phyloP scores from a whole-genome alignment of 2,113 vertebrate species.

The Phaethon lepturus region DNA sequence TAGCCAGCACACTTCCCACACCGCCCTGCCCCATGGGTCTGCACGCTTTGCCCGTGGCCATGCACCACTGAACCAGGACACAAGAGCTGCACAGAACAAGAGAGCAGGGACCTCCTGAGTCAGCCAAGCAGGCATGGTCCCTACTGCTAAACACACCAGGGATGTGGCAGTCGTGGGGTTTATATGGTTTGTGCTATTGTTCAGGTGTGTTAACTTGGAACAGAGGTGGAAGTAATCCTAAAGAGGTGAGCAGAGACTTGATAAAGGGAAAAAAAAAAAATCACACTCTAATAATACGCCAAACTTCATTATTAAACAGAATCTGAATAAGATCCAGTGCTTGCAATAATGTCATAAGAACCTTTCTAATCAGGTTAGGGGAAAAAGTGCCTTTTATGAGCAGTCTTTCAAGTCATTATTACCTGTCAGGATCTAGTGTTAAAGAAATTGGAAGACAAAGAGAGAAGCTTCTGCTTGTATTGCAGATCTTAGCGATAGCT shows the following conservation, averaged over 20 bases:
- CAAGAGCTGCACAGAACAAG: fast-evolving
- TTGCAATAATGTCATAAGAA: neutral
- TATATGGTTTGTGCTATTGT: neutral
- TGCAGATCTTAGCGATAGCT: neutral
- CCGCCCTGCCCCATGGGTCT: neutral
- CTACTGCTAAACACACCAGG: neutral
- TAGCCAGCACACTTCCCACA: neutral
- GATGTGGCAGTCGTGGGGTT: fast-evolving
- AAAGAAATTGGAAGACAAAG: neutral
- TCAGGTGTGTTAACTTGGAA: neutral
- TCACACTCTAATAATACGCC: neutral
- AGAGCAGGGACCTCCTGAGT: neutral
- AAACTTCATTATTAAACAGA: neutral
- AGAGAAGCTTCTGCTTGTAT: neutral
- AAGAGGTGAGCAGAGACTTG: neutral
- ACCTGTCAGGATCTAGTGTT: neutral
- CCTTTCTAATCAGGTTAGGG: neutral
- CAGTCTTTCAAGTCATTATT: constrained; percentile 27
- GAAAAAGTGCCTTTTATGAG: neutral
- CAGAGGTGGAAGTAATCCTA: neutral
- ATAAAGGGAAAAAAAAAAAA: neutral
- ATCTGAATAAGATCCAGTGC: neutral
- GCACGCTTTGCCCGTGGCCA: neutral
- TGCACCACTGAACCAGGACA: neutral
- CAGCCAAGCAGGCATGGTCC: neutral